Percentiles rank a stretch among this genome's conserved stretches.
These are phyloP conservation scores for Tiliacea aurago DNA, from an alignment of 2,888 invertebrate species.

Conservation along the genomic window DNA sequence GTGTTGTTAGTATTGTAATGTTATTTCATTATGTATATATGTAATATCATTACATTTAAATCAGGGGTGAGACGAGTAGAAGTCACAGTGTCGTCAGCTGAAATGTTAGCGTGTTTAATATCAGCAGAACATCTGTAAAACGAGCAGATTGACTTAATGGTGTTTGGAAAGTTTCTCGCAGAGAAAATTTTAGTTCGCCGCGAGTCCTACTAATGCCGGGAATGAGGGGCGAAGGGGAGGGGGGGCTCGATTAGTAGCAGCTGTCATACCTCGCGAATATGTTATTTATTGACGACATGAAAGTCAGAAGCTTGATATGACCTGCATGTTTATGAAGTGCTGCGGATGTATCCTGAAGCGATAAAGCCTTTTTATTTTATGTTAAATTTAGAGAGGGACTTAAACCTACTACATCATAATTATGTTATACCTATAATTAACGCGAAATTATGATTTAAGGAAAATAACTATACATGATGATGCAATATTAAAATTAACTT, in stretches of 20 bases:
- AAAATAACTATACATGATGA: neutral
- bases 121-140: conserved; percentile 87
- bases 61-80: conserved; percentile 14
- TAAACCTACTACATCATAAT: neutral
- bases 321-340: conserved; percentile 38
- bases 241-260: conserved; percentile 85
- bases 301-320: conserved; percentile 65
- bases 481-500: neutral
- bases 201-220: conserved; percentile 79
- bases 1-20: neutral
- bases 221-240: conserved; percentile 60
- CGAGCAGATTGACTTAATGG: conserved; percentile 88
- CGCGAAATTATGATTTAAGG: neutral
- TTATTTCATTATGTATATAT: no score
- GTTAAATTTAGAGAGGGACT: neutral
- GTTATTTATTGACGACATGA: conserved; percentile 80
- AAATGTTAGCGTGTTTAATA: conserved; percentile 73
- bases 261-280: conserved; percentile 87
- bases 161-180: conserved; percentile 85
- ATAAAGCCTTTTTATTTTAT: neutral
- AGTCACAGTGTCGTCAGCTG: conserved; percentile 17
- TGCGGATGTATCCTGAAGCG: neutral
- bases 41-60: neutral
- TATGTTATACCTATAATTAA: neutral
- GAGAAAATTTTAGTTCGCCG: conserved; percentile 86